Evolutionary conservation across 1,140 invertebrate genomes (phyloP), one percentile per base, ranked within the genome.

Genomic region (Holotrichia oblita): DNA sequence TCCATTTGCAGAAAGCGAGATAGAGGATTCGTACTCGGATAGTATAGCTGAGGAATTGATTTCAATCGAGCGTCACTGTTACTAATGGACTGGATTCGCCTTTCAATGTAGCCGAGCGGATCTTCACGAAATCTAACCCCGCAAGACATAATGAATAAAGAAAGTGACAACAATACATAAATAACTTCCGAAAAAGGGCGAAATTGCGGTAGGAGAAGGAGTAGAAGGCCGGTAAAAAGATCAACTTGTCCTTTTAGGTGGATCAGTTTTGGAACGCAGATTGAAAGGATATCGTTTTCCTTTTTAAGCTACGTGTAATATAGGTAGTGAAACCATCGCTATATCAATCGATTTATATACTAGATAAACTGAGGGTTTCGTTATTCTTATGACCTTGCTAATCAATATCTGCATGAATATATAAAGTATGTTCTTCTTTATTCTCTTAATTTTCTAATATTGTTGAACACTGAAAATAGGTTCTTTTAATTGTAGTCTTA

Each of bases 101-200:
- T 64, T 64, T 64, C 61, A 64, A 20, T 64, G 61, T 64, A 64
- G 61, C 20, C 20, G 24, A 27, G 20, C 20, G 61, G 24, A 22
- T 27, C 24, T 64, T 27, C 17, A 27, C 20, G 24, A 22, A 64
- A 8, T 27, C 24, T 24, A 64, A 20, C 61, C 61, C 61, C 44
- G 12, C 44, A 27, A 64, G 61, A 64, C 61, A 17, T 64, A 64
- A 64, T 64, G 61, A 64, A 64, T 64, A 64, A 20, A 64, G 61
- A 17, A 64, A 64, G 61, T 64, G 61, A 64, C 61, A 64, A 64
- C 61, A 64, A 64, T 64, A 64, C 61, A 64, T 64, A 64, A 64
- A 64, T 64, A 64, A 64, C 61, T 64, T 22, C 10, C 61, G 61
- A 48, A 48, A 48, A 64, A 64, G 55, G 9, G 61, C n/a, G 61